phyloP scores from a whole-genome alignment of 2,888 invertebrate genomes.

The Agrotis segetum region DNA sequence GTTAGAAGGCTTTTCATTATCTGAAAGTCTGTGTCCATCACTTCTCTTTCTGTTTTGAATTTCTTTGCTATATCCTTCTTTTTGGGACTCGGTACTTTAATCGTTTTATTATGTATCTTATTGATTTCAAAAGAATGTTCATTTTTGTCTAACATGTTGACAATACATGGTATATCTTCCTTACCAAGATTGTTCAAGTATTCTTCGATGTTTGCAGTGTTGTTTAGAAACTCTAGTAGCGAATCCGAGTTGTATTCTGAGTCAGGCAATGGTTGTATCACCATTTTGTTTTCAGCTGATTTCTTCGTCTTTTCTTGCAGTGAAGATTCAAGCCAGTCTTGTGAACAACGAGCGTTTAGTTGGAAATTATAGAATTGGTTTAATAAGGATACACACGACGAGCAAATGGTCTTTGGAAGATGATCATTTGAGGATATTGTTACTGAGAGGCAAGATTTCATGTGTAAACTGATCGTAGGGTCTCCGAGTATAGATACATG shows the following conservation, averaged over 20 bases:
- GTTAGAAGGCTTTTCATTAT: slow-evolving; percentile 81
- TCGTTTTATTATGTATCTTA: slow-evolving; percentile 71
- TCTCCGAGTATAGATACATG: slow-evolving; percentile 84
- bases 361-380: slow-evolving; percentile 87
- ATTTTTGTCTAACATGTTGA: slow-evolving; percentile 85
- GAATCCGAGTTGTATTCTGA: slow-evolving; percentile 89
- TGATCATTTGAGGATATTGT: slow-evolving; percentile 77
- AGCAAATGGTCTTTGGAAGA: slow-evolving; percentile 83
- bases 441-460: slow-evolving; percentile 84
- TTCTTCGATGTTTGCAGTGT: slow-evolving; percentile 86
- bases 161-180: slow-evolving; percentile 87
- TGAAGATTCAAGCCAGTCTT: slow-evolving; percentile 86
- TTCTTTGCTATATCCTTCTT: slow-evolving; percentile 76
- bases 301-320: slow-evolving; percentile 80
- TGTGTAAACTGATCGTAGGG: slow-evolving; percentile 80
- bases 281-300: slow-evolving; percentile 76
- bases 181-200: slow-evolving; percentile 86
- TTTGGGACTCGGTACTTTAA: slow-evolving; percentile 80
- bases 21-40: slow-evolving; percentile 83
- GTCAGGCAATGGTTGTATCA: slow-evolving; percentile 85
- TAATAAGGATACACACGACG: slow-evolving; percentile 82
- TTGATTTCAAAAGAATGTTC: slow-evolving; percentile 73
- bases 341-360: slow-evolving; percentile 85
- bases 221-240: slow-evolving; percentile 86
- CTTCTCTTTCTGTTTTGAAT: slow-evolving; percentile 79